These are phyloP conservation scores for fruit fly (Drosophila melanogaster) DNA, from an alignment of 1,140 invertebrate genomes.

Conservation along the genomic window DNA sequence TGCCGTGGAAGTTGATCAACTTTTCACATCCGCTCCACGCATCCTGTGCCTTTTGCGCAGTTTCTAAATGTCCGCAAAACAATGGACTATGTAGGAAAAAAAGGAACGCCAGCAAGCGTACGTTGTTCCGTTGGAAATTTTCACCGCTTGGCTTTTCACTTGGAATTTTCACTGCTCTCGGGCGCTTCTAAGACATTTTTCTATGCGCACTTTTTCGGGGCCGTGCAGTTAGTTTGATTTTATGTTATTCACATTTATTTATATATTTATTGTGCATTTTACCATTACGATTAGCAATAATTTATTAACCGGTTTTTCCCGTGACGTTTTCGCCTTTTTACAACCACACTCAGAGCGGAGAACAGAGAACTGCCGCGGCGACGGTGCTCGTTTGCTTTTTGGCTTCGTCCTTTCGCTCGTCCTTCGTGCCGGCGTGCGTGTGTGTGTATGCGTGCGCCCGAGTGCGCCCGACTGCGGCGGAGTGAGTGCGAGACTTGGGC, in stretches of 20 bases:
- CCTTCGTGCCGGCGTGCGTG: constrained; percentile 22
- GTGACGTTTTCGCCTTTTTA: constrained; percentile 82
- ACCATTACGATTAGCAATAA: constrained; percentile 79
- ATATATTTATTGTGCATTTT: constrained; percentile 68
- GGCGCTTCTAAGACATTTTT: constrained; percentile 14
- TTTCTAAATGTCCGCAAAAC: constrained; percentile 70
- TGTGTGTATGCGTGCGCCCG: constrained; percentile 31
- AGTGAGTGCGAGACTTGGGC: constrained; percentile 42
- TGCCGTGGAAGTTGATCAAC: constrained; percentile 17
- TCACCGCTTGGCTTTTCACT: constrained; percentile 62
- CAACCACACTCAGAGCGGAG: constrained; percentile 74
- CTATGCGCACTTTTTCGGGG: constrained; percentile 14
- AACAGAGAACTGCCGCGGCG: constrained; percentile 61
- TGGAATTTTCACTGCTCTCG: constrained; percentile 45
- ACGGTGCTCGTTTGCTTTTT: constrained; percentile 16
- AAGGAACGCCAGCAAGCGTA: constrained; percentile 43
- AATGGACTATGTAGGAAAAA: constrained; percentile 46
- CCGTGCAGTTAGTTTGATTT: constrained; percentile 32
- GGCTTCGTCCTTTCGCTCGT: constrained; percentile 34
- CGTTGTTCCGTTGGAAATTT: constrained; percentile 55
- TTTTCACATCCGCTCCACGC: constrained; percentile 42
- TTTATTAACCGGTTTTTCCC: constrained; percentile 83
- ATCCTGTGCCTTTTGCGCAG: constrained; percentile 69
- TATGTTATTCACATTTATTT: constrained; percentile 23
- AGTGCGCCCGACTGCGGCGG: constrained; percentile 22